Conservation (phyloP, 2,888 invertebrate genomes). For the Siphonodentalium dalli region DNA sequence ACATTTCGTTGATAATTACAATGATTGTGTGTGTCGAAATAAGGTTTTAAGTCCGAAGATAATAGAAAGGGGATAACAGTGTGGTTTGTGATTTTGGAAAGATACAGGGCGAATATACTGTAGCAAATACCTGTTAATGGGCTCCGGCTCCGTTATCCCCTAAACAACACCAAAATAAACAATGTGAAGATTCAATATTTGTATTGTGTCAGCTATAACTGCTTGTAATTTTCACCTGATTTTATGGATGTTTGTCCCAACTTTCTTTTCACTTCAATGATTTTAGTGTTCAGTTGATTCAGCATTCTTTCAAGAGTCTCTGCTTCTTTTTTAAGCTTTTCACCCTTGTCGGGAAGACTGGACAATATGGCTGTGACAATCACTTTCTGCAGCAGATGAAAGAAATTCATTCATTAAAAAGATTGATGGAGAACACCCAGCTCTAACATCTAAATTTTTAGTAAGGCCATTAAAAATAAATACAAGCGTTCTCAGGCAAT, state of each 20-base stretch:
- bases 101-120: too few species aligned
- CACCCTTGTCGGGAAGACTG: conserved; percentile 50
- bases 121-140: too few species aligned
- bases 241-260: neutral
- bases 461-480: too few species aligned
- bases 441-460: too few species aligned
- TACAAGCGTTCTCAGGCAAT: too few species aligned
- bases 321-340: conserved; percentile 37
- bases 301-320: conserved; percentile 31
- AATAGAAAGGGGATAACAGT: too few species aligned
- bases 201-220: neutral
- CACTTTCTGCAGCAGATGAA: conserved; percentile 30
- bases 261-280: conserved; percentile 15
- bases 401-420: neutral
- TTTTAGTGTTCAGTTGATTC: conserved; percentile 24
- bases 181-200: neutral
- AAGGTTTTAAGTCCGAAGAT: too few species aligned
- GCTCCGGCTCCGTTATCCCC: neutral
- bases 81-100: too few species aligned
- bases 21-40: too few species aligned
- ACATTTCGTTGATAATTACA: too few species aligned
- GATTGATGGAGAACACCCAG: too few species aligned
- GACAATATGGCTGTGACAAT: conserved; percentile 39
- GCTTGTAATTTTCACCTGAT: neutral
- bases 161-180: neutral